Percentiles rank a stretch among this genome's conserved stretches.
phyloP scores from a whole-genome alignment of 1,140 invertebrate species.

The Bathynomus jamesi region DNA sequence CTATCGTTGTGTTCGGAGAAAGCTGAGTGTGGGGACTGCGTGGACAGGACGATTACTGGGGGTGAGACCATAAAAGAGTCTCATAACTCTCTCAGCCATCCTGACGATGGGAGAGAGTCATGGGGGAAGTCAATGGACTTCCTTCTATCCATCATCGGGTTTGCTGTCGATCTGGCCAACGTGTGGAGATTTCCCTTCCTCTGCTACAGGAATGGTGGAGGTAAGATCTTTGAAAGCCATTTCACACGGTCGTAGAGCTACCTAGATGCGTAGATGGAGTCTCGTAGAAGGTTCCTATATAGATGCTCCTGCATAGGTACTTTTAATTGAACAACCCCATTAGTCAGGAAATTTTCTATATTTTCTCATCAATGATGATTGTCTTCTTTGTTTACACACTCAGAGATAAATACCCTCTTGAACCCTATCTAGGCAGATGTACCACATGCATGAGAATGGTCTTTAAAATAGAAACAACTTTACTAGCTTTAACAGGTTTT shows the following conservation, averaged over 20 bases:
- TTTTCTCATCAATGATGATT: no score
- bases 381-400: no score
- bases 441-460: no score
- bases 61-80: background rate
- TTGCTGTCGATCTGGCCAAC: slow-evolving; percentile 83
- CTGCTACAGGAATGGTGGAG: slow-evolving; percentile 39
- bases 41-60: background rate
- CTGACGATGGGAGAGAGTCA: slow-evolving; percentile 40
- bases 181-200: slow-evolving; percentile 62
- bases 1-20: background rate
- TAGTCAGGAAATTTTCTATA: no score
- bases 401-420: no score
- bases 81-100: background rate
- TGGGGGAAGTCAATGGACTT: slow-evolving; percentile 87
- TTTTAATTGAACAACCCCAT: no score
- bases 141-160: slow-evolving; percentile 82
- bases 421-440: no score
- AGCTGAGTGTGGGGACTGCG: background rate
- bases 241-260: slow-evolving; percentile 75
- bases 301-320: no score
- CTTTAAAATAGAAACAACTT: no score
- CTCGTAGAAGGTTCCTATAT: no score
- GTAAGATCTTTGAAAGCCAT: no score
- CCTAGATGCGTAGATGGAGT: slow-evolving; percentile 23
- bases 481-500: no score